These are phyloP conservation scores for Meloe dianella DNA, from an alignment of 2,888 invertebrate species.

Conservation along the genomic window DNA sequence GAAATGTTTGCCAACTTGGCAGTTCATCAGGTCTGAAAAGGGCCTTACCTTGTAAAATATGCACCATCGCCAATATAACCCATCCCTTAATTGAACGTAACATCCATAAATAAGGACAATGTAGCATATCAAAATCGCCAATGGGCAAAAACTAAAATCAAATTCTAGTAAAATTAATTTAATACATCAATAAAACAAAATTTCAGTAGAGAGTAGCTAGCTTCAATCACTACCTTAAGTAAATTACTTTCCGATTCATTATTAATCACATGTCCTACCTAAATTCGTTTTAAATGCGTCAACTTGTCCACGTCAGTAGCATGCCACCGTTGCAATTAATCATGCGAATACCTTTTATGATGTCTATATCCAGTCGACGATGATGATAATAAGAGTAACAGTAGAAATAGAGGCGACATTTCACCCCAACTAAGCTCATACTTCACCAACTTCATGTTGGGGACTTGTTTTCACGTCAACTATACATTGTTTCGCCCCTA, in stretches of 20 bases:
- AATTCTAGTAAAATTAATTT: background rate
- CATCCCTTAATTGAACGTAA: background rate
- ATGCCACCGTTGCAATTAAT: conserved; percentile 43
- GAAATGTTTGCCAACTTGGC: conserved; percentile 18
- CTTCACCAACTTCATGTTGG: conserved; percentile 16
- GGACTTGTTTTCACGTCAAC: conserved; percentile 40
- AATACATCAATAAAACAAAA: background rate
- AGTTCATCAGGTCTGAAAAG: conserved; percentile 23
- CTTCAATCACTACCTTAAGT: background rate
- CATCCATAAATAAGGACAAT: background rate
- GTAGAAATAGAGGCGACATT: background rate
- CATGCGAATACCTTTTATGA: conserved; percentile 43
- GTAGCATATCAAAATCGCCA: background rate
- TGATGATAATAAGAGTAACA: background rate
- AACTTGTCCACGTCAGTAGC: conserved; percentile 44
- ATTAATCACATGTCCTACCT: conserved; percentile 22
- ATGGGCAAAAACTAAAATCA: background rate
- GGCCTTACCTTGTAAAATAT: background rate
- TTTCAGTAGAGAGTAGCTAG: background rate
- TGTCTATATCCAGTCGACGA: conserved; percentile 33
- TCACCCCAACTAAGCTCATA: background rate
- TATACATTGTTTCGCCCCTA: conserved; percentile 49
- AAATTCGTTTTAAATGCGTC: conserved; percentile 44
- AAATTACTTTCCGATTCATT: conserved; percentile 30
- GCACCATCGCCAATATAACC: background rate